phyloP scores from a whole-genome alignment of 2,888 invertebrate species.

The Fragum sueziense region DNA sequence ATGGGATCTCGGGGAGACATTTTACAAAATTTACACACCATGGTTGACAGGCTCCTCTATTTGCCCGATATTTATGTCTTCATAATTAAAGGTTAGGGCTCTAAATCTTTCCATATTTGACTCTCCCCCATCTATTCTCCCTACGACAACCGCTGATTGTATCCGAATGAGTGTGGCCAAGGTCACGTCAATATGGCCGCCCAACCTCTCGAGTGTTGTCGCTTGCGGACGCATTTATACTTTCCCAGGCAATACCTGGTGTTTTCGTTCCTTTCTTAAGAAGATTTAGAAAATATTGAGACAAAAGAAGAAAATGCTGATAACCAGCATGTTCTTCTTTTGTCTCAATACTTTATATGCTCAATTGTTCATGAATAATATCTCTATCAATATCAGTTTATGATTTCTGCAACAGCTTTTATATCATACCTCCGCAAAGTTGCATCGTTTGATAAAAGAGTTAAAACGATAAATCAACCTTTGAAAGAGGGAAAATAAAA shows the following conservation, averaged over 20 bases:
- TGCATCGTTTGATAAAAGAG: too few relatives aligned
- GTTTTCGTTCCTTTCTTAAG: too few relatives aligned
- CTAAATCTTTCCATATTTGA: conserved; percentile 61
- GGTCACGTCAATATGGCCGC: conserved; percentile 61
- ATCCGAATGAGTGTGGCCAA: conserved; percentile 42
- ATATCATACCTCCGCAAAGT: too few relatives aligned
- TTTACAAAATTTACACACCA: conserved; percentile 58
- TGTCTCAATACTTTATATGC: too few relatives aligned
- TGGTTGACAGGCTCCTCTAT: conserved; percentile 59
- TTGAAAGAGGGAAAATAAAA: conserved; percentile 47
- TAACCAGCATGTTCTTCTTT: too few relatives aligned
- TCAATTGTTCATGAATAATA: too few relatives aligned
- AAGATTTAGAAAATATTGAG: too few relatives aligned
- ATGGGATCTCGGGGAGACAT: conserved; percentile 43
- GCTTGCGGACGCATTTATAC: conserved; percentile 43
- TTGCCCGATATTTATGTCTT: conserved; percentile 63
- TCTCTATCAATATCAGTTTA: too few relatives aligned
- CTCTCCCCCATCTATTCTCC: conserved; percentile 59
- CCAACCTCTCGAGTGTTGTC: conserved; percentile 48
- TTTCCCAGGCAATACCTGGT: too few relatives aligned
- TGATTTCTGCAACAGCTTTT: too few relatives aligned
- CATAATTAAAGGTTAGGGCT: conserved; percentile 61
- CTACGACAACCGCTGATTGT: conserved; percentile 49
- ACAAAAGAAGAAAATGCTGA: too few relatives aligned
- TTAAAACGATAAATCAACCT: conserved; percentile 53